Conservation (phyloP, 2,888 invertebrate genomes). For the Watsonalla cultraria region DNA sequence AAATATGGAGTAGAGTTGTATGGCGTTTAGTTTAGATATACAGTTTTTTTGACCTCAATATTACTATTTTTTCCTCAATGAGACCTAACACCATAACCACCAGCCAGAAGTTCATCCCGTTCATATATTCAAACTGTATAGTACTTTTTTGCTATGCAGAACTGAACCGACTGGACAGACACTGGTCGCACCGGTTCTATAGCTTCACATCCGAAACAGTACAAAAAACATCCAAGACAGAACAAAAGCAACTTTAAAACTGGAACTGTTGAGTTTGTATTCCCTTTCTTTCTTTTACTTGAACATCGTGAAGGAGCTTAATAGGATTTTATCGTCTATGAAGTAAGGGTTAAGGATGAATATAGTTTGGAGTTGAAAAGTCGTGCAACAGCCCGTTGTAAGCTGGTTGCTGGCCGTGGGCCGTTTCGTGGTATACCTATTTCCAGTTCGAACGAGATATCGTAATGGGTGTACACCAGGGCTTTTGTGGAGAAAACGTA, state of each 20-base stretch:
- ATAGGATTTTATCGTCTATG: slow-evolving; percentile 26
- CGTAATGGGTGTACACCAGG: neutral
- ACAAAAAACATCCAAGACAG: slow-evolving; percentile 6
- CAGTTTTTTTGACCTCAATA: too few species aligned
- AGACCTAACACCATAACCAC: slow-evolving; percentile 20
- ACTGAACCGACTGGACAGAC: slow-evolving; percentile 48
- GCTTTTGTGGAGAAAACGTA: neutral
- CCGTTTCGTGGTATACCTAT: slow-evolving; percentile 37
- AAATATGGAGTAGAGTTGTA: too few species aligned
- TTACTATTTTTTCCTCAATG: neutral
- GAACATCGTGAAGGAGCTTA: neutral
- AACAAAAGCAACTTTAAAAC: slow-evolving; percentile 19
- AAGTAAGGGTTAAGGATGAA: slow-evolving; percentile 16
- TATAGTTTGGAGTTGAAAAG: slow-evolving; percentile 19
- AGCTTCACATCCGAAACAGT: slow-evolving; percentile 20
- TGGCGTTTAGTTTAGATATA: too few species aligned
- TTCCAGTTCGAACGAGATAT: slow-evolving; percentile 31
- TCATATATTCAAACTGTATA: slow-evolving; percentile 40
- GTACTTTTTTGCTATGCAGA: slow-evolving; percentile 61
- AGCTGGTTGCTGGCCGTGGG: slow-evolving; percentile 43
- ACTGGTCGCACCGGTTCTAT: slow-evolving; percentile 60
- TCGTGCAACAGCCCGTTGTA: slow-evolving; percentile 10
- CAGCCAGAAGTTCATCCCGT: slow-evolving; percentile 27
- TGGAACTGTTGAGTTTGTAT: neutral
- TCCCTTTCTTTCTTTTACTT: neutral